Evolutionary conservation across 2,888 invertebrate species (phyloP), one percentile per base, ranked within the genome.

Genomic region (Bellardia pandia): DNA sequence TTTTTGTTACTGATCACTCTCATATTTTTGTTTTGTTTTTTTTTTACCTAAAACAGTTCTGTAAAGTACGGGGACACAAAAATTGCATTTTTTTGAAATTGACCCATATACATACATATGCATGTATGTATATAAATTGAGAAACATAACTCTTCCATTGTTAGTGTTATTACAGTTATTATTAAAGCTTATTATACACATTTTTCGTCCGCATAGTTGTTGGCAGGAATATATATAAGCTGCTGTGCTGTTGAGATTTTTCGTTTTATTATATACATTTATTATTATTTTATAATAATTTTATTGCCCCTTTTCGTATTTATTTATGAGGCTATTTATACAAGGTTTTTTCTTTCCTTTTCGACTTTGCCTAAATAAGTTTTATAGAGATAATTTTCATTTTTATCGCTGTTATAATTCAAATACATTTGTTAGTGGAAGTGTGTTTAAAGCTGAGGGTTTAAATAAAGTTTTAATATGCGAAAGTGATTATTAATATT

Each of bases 141-240:
- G 81, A 74, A 75, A 8, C 68, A 84, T 87, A 87, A 87, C 77
- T 81, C 80, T 87, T 81, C 71, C 48, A 68, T 84, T 68, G 62
- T 84, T 60, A 60, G 48, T 68, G 53, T 77, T 76, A 71, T 75
- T 71, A 75, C 40, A 51, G 64, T 64, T 81, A 72, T 81, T 77
- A 74, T 76, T 77, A 77, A 77, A 74, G 58, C 66, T 51, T 77
- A 76, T 71, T 80, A 64, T 71, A 58, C 13, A 1, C 40, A 72
- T 33, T 72, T 72, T 68, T n/a, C 45, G 45, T 13, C 13, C 45
- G 13, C 51, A 5, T 48, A 30, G 16, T 58, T 30, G 16, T 58
- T 60, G n/a, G n/a, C 48, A 53, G 16, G 23, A 11, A 69, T 62
- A 62, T 75, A 75, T 45, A 71, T 74, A 78, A 79, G 69, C 62